Conservation (phyloP, 2,888 invertebrate genomes). For the Cephus runcator region DNA sequence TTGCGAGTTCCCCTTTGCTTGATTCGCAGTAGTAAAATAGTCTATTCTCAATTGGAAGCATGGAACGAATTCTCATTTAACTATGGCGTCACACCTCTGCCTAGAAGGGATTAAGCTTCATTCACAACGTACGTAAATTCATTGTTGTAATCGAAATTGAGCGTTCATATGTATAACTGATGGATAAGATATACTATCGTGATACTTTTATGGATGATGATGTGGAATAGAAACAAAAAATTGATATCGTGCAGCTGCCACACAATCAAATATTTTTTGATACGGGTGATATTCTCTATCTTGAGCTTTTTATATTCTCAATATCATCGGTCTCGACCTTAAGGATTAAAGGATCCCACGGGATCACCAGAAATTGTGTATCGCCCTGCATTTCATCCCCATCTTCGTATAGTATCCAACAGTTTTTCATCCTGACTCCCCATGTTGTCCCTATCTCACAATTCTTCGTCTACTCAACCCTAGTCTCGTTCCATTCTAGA, state of each 20-base stretch:
- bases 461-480: neutral
- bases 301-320: neutral
- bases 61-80: neutral
- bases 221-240: neutral
- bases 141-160: neutral
- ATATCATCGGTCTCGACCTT: neutral
- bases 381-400: neutral
- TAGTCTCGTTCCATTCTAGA: neutral
- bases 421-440: neutral
- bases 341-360: neutral
- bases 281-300: neutral
- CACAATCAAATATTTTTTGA: neutral
- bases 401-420: neutral
- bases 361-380: neutral
- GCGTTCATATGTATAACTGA: neutral
- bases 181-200: neutral
- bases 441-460: neutral
- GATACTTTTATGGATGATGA: neutral
- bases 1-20: neutral
- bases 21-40: no score
- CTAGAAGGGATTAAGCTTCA: neutral
- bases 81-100: neutral
- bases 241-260: neutral
- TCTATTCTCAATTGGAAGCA: no score
- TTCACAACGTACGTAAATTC: neutral